Conservation (phyloP, 2,113 vertebrate genomes). For the Meleagris gallopavo region DNA sequence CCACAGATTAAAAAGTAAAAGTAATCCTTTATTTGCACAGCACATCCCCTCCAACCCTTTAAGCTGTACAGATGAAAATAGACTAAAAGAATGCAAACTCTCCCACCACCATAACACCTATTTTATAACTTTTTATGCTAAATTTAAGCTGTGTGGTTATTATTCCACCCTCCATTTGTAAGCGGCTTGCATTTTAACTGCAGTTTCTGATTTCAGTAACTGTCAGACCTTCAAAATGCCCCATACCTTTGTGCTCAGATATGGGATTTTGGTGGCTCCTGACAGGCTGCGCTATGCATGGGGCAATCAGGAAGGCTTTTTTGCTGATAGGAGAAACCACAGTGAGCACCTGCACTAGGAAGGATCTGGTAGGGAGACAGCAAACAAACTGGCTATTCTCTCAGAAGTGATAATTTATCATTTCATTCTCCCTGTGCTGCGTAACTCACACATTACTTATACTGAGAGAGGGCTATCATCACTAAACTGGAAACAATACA, state of each 20-base stretch:
- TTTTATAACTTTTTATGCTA: background rate
- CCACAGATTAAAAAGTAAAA: slow-evolving; percentile 9
- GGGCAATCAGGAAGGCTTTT: background rate
- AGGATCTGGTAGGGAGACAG: background rate
- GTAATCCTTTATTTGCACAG: slow-evolving; percentile 1
- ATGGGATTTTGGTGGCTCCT: background rate
- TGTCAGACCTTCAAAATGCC: background rate
- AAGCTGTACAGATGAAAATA: background rate
- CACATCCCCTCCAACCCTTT: background rate
- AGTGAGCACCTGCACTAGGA: background rate
- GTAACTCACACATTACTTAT: accelerated
- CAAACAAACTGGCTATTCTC: background rate
- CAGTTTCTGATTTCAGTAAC: background rate
- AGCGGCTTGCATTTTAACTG: background rate
- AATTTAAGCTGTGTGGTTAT: background rate
- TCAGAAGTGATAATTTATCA: background rate
- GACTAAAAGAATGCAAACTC: background rate
- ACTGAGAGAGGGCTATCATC: background rate
- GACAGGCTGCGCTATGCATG: background rate
- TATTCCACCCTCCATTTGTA: background rate
- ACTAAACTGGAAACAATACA: background rate
- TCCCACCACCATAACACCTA: background rate
- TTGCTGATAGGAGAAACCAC: background rate
- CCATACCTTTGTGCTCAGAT: background rate
- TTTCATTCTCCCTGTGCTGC: background rate